Percentiles rank a stretch among this genome's conserved stretches.
These are phyloP conservation scores for Dryoscopus gambensis DNA, from an alignment of 2,113 vertebrate genomes.

Conservation along the genomic window DNA sequence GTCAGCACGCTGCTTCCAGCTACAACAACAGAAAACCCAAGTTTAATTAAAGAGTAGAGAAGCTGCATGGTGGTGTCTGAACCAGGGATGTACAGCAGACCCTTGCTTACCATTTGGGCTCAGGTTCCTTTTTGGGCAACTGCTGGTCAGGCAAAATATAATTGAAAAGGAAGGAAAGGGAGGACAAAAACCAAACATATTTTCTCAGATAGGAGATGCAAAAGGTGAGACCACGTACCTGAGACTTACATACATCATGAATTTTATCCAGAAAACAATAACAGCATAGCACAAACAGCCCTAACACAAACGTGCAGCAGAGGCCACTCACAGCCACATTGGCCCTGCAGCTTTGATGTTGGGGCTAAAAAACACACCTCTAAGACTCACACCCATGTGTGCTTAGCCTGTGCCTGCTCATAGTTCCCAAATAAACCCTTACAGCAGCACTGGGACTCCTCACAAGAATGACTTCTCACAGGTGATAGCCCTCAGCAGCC, in stretches of 20 bases:
- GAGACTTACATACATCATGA: not conserved
- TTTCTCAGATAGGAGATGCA: not conserved
- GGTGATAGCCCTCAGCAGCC: not conserved
- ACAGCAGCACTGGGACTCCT: not conserved
- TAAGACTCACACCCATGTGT: fast-evolving
- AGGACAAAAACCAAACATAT: not conserved
- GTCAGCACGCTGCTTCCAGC: constrained; percentile 76
- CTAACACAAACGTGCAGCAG: too few species aligned
- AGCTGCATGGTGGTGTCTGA: constrained; percentile 39
- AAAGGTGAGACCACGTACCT: not conserved
- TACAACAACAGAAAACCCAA: constrained; percentile 71
- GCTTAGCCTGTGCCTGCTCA: not conserved
- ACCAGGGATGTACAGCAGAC: not conserved
- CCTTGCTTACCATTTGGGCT: not conserved
- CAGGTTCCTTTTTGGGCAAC: not conserved
- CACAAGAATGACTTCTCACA: not conserved
- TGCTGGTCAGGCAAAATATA: not conserved
- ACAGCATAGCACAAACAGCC: not conserved
- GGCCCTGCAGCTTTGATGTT: not conserved
- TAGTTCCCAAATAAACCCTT: not conserved
- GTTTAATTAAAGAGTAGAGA: constrained; percentile 75
- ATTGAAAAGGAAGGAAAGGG: not conserved
- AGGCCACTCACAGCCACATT: not conserved
- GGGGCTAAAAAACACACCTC: not conserved
- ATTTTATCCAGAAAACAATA: not conserved